Base-by-base conservation (phyloP, 2,113 vertebrate genomes). In the Hiodon tergisus region DNA sequence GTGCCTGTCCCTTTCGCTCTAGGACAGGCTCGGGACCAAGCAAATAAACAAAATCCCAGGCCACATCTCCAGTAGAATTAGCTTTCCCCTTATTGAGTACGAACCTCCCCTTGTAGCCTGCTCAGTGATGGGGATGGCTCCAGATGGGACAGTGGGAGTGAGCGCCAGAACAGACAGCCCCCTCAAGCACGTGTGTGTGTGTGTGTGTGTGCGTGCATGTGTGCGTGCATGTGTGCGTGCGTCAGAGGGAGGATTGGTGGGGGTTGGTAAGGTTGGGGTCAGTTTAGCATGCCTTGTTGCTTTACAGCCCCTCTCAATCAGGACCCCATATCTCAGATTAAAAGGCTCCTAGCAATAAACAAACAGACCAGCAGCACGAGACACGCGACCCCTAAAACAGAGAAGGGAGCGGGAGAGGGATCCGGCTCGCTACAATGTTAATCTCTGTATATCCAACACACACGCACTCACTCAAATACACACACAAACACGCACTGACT, bases 351-450 rank as follows among this genome's bases (percentile, higher is more conserved):
- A 50, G 54, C 57, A 62, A 8, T 53, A 47, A 16, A 53, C 4
- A 62, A 63, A n/a, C 51, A 16, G 7, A 5, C 75, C 9, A 54
- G 48, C 51, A 76, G 73, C 62, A 76, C 65, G 69, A 75, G 72
- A 72, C 53, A 78, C 78, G 63, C 75, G 74, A 78, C 60, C 51
- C 67, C 16, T 31, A 31, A 31, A 31, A 31, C 53, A 31, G 31
- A 31, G 2, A 31, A 71, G 51, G n/a, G 7, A 55, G 47, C 16
- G 63, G 6, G n/a, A n/a, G 63, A 46, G 51, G 48, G 11, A 14
- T 47, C 63, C 31, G n/a, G 4, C 11, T 4, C 1, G 4, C 9
- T 0, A 31, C 11, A 31, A 31, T 31, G 31, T 31, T 31, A 31
- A 31, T 31, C 31, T 31, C 31, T 31, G 31, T 31, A 31, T 31